Percentiles rank a stretch among this genome's conserved stretches.
Evolutionary conservation across 2,888 invertebrate species (phyloP).

Genomic region (Hedychridium roseum): DNA sequence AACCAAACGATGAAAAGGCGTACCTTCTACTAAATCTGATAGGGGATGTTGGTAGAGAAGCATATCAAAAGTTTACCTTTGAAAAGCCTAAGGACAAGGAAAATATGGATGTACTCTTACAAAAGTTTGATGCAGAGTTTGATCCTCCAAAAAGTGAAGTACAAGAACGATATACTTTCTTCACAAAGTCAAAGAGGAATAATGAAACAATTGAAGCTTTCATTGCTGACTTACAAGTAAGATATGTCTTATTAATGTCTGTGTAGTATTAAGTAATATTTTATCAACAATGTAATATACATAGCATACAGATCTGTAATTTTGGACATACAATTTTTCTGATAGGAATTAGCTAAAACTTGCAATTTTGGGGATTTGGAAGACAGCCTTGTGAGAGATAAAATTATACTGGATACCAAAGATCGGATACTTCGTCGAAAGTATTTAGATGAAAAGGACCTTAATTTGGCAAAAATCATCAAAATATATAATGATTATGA

Average conservation of each 20-base stretch:
- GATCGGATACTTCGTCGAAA: constrained; percentile 17
- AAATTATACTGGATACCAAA: constrained; percentile 24
- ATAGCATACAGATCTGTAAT: no score
- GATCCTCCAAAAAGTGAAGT: constrained; percentile 26
- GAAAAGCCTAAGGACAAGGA: constrained; percentile 15
- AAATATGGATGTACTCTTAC: constrained; percentile 28
- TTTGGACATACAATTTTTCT: constrained; percentile 1
- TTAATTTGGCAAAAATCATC: constrained; percentile 16
- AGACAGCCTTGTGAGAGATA: constrained; percentile 37
- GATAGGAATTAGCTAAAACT: constrained; percentile 25
- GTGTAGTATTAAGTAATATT: constrained; percentile 1
- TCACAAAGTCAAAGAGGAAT: constrained; percentile 9
- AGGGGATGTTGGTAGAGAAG: constrained; percentile 29
- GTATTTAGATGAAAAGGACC: constrained; percentile 15
- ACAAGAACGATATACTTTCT: constrained; percentile 32
- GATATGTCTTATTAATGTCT: not conserved
- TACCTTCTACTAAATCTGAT: constrained; percentile 30
- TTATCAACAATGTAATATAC: not conserved
- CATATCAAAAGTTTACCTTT: constrained; percentile 20
- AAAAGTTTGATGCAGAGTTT: constrained; percentile 30
- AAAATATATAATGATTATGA: constrained; percentile 14
- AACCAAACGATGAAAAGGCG: constrained; percentile 22
- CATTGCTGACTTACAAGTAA: constrained; percentile 28
- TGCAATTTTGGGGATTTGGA: constrained; percentile 33
- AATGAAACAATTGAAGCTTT: constrained; percentile 25